These are phyloP conservation scores for Chrysopilus asiliformis DNA, from an alignment of 2,888 invertebrate species.

Conservation along the genomic window DNA sequence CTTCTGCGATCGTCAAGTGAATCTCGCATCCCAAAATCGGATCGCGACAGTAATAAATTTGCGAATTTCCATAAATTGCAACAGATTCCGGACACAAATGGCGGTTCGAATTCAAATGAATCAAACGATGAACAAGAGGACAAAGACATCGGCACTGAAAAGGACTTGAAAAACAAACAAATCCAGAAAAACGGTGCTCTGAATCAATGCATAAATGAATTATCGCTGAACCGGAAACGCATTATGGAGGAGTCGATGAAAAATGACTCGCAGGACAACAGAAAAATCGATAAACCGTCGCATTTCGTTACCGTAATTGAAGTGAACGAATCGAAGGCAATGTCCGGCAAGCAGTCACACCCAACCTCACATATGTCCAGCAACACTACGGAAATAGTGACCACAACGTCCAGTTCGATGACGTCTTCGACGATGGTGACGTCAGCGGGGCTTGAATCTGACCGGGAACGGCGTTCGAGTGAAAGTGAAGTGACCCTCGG, in stretches of 20 bases:
- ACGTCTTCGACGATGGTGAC: too few species aligned
- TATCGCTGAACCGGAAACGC: conserved; percentile 45
- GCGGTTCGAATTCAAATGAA: conserved; percentile 14
- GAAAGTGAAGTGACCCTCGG: conserved; percentile 15
- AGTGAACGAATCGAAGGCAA: conserved; percentile 62
- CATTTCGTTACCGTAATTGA: conserved; percentile 80
- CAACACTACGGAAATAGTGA: not conserved
- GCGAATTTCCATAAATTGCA: conserved; percentile 13
- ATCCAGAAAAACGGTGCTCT: conserved; percentile 31
- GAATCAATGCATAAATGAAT: conserved; percentile 55
- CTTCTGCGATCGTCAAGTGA: conserved; percentile 5
- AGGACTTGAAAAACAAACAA: conserved; percentile 25
- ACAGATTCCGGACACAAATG: conserved; percentile 1
- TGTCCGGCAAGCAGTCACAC: conserved; percentile 10
- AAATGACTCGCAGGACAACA: conserved; percentile 13
- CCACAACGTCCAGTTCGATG: too few species aligned
- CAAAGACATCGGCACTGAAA: conserved; percentile 31
- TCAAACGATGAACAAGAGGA: conserved; percentile 24
- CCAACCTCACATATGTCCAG: too few species aligned
- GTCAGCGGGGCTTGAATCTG: too few species aligned
- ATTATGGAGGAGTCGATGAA: conserved; percentile 39
- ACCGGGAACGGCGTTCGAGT: conserved; percentile 14
- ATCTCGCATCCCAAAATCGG: conserved; percentile 6
- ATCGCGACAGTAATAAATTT: conserved; percentile 16
- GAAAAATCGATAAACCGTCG: conserved; percentile 23